phyloP scores from a whole-genome alignment of 2,797 vertebrate species.

The Erethizon dorsatum region DNA sequence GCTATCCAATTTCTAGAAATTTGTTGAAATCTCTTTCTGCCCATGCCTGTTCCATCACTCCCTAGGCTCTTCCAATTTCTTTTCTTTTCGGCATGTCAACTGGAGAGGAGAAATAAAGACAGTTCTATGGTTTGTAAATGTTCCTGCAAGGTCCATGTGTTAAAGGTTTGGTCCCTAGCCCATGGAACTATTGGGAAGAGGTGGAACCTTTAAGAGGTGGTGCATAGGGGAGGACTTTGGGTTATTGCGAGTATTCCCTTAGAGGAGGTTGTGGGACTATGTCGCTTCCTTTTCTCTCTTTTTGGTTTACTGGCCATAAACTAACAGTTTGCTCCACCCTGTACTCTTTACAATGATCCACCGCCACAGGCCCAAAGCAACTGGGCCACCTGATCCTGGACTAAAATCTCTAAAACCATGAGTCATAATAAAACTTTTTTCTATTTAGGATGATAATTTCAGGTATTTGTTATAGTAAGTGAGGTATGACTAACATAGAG shows the following conservation, averaged over 20 bases:
- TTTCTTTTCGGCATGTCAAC: not conserved
- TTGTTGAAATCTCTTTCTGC: not conserved
- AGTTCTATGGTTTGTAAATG: not conserved
- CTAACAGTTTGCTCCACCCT: not conserved
- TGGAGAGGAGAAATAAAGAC: not conserved
- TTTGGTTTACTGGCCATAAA: not conserved
- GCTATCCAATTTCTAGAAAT: not conserved
- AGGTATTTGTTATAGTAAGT: not conserved
- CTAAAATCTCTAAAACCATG: not conserved
- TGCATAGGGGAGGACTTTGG: not conserved
- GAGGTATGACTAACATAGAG: not conserved
- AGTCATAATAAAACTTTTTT: not conserved
- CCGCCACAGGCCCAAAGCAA: not conserved
- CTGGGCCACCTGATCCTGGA: not conserved
- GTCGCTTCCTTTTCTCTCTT: not conserved
- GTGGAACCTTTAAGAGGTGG: not conserved
- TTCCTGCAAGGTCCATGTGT: not conserved
- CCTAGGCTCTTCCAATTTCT: not conserved
- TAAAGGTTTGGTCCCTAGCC: not conserved
- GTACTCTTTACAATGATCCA: not conserved
- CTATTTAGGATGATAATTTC: not conserved
- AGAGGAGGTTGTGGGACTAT: not conserved
- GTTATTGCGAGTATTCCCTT: not conserved
- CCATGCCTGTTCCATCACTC: not conserved
- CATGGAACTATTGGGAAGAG: not conserved